Percentiles rank a stretch among this genome's conserved stretches.
These are phyloP conservation scores for Autographa gamma DNA, from an alignment of 2,888 invertebrate genomes.

Conservation along the genomic window DNA sequence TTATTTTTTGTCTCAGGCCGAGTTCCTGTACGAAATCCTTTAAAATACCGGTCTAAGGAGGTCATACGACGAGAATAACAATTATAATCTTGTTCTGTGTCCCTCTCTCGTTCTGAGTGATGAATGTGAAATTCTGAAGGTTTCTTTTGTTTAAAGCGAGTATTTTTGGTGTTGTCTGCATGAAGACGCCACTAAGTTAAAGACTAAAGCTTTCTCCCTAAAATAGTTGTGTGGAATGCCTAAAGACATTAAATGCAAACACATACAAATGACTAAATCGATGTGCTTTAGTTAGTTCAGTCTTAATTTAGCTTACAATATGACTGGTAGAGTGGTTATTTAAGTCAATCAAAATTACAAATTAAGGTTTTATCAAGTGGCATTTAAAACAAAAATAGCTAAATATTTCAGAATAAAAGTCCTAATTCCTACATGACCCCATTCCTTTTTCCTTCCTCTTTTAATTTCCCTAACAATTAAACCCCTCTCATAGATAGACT, in stretches of 20 bases:
- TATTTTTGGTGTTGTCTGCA: neutral
- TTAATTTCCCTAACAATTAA: too few relatives aligned
- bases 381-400: too few relatives aligned
- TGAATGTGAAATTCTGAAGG: slow-evolving; percentile 2
- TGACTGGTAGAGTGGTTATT: too few relatives aligned
- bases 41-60: slow-evolving; percentile 4
- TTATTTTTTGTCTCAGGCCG: neutral
- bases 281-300: too few relatives aligned
- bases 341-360: too few relatives aligned
- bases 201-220: neutral
- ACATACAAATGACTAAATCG: too few relatives aligned
- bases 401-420: too few relatives aligned
- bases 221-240: neutral
- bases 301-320: too few relatives aligned
- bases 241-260: too few relatives aligned
- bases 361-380: too few relatives aligned
- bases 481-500: neutral
- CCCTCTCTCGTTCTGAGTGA: neutral
- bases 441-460: too few relatives aligned
- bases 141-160: neutral
- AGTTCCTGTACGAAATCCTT: slow-evolving; percentile 2
- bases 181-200: neutral
- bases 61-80: neutral
- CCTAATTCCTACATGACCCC: too few relatives aligned
- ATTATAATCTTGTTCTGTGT: neutral